These are phyloP conservation scores for Coregonus suidteri DNA, from an alignment of 2,797 vertebrate genomes.

Conservation along the genomic window DNA sequence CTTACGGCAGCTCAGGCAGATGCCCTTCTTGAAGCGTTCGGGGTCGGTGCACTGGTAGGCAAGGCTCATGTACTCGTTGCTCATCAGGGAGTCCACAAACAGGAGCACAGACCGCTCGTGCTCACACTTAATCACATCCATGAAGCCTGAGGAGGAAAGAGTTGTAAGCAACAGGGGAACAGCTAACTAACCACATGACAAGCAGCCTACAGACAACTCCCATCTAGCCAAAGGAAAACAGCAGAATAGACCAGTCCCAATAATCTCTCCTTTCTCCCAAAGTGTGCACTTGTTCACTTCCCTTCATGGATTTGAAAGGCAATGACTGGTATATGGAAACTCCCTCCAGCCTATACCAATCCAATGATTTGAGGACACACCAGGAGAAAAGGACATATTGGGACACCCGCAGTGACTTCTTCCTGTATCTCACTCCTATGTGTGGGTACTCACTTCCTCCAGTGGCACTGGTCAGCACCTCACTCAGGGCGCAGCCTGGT, in stretches of 20 bases:
- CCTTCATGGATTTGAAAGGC: too few species aligned
- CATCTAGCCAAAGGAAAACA: too few species aligned
- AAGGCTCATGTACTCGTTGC: conserved; percentile 88
- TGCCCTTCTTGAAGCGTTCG: conserved; percentile 92
- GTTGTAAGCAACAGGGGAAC: not conserved
- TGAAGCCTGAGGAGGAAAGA: conserved; percentile 74
- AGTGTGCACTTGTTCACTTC: too few species aligned
- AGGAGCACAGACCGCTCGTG: conserved; percentile 92
- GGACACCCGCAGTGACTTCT: not conserved
- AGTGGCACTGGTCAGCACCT: conserved; percentile 81
- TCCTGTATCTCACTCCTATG: not conserved
- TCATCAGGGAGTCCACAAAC: conserved; percentile 94
- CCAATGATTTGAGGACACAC: too few species aligned
- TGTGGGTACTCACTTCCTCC: conserved; percentile 84
- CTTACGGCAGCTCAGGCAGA: conserved; percentile 96
- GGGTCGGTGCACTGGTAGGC: conserved; percentile 90
- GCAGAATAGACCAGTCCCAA: too few species aligned
- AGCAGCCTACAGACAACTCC: too few species aligned
- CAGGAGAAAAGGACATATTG: too few species aligned
- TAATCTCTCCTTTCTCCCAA: too few species aligned
- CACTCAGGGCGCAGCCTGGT: conserved; percentile 86
- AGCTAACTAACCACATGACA: not conserved
- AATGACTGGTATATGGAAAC: too few species aligned
- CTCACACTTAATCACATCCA: conserved; percentile 88
- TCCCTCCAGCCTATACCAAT: too few species aligned